Evolutionary conservation across 2,113 vertebrate species (phyloP), one percentile per base, ranked within the genome.

Genomic region (Protobothrops mucrosquamatus): DNA sequence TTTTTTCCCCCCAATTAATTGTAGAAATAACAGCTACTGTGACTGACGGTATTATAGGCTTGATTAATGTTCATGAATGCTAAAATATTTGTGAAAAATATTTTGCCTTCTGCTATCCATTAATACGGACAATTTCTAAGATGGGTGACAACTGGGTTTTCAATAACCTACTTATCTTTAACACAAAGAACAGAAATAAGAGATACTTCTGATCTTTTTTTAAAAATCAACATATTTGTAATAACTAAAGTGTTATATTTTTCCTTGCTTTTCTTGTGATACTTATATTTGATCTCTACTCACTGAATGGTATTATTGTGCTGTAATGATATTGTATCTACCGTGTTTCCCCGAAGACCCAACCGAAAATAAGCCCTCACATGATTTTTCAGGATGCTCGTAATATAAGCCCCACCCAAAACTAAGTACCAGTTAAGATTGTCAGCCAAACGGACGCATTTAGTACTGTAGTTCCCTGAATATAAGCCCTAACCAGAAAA

Each of bases 61-160:
- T 92, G 15, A 95, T 92, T 94, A 74, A 89, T 94, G n/a, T 57
- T 87, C 89, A 93, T 55, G 52, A 4, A 91, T 85, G 74, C 92
- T 7, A 93, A 93, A 87, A 93, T 85, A 48, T 15, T 92, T 48
- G 92, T 34, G 18, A 85, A 56, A 29, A 90, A 4, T 1, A 12
- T 0, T 0, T 93, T 92, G 22, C 22, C 93, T 55, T 39, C 92
- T 54, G 85, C 29, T 91, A 91, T 8, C 0, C n/a, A 93, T 29
- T 85, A 93, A 18, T 23, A 93, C 57, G 55, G 57, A 89, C 92
- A 26, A 92, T 94, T 93, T 87, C 93, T 24, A 18, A 34, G 15
- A 56, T 85, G 6, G 64, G 91, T 81, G 91, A 91, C n/a, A 92
- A 1, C 51, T 94, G 89, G 95, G 52, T 92, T 93, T 91, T 93